Percentiles rank a stretch among this genome's conserved stretches.
phyloP scores from a whole-genome alignment of 2,888 invertebrate species.

The Pristionchus arcanus region DNA sequence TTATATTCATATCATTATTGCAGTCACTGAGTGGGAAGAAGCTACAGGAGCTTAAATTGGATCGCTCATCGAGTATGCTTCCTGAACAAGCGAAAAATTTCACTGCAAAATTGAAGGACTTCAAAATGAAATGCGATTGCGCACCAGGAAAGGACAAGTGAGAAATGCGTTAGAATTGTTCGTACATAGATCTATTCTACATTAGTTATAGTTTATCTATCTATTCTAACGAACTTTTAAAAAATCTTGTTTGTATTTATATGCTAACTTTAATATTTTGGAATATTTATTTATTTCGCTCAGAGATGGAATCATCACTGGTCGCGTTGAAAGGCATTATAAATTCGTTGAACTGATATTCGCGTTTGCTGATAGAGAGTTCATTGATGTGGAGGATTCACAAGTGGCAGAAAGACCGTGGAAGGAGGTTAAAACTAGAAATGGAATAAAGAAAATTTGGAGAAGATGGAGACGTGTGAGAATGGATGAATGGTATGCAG shows the following conservation, averaged over 20 bases:
- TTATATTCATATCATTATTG: neutral
- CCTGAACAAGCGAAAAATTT: neutral
- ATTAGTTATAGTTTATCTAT: neutral
- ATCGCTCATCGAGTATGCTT: neutral
- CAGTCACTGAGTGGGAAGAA: neutral
- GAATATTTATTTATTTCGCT: neutral
- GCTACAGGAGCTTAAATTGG: neutral
- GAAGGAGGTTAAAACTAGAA: neutral
- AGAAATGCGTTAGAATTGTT: neutral
- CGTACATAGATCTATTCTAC: neutral
- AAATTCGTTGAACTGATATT: conserved; percentile 21
- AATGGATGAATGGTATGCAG: conserved; percentile 34
- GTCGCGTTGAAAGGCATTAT: conserved; percentile 37
- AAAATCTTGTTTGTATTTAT: neutral
- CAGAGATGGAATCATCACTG: conserved; percentile 24
- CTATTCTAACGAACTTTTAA: neutral
- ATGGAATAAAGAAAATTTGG: neutral
- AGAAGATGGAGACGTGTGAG: conserved; percentile 8
- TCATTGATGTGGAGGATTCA: neutral
- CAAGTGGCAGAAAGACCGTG: neutral
- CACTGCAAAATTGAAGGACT: neutral
- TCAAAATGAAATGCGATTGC: conserved; percentile 47
- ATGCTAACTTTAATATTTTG: neutral
- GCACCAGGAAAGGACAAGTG: conserved; percentile 11
- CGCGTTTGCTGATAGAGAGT: neutral